A percentile compares a stretch with the other conserved stretches of the same genome.
Evolutionary conservation across 2,888 invertebrate genomes (phyloP).

Genomic region (Pyrocoelia pectoralis): DNA sequence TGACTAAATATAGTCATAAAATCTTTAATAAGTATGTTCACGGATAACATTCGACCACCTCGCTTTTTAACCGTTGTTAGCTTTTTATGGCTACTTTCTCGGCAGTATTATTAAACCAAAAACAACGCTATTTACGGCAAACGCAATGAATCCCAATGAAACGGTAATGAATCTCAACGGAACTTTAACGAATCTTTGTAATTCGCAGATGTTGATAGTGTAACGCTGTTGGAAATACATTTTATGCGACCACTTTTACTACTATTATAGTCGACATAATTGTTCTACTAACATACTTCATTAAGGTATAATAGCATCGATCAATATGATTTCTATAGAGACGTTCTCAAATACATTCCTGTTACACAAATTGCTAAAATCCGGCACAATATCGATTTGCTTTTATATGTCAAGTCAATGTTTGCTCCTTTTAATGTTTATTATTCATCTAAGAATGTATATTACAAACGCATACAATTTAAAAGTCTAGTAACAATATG

Average conservation of each 20-base stretch:
- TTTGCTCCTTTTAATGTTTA: no score
- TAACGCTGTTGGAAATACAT: conserved; percentile 11
- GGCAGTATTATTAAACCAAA: conserved; percentile 33
- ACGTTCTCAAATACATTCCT: no score
- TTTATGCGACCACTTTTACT: background rate
- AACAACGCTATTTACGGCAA: conserved; percentile 33
- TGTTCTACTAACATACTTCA: no score
- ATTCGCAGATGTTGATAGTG: conserved; percentile 27
- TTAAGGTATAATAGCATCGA: no score
- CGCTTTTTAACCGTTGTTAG: conserved; percentile 27
- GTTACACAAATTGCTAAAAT: no score
- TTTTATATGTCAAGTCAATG: no score
- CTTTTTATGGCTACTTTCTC: conserved; percentile 29
- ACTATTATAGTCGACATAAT: no score
- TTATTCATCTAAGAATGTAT: no score
- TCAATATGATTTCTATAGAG: no score
- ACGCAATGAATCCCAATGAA: conserved; percentile 33
- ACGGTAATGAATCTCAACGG: conserved; percentile 34
- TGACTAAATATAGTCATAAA: conserved; percentile 36
- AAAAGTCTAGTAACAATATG: no score
- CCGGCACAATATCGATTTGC: no score
- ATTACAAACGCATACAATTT: no score
- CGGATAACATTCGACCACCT: conserved; percentile 27
- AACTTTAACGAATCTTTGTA: conserved; percentile 33
- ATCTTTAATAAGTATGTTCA: conserved; percentile 35